phyloP scores from a whole-genome alignment of 1,140 invertebrate species.

The Pachypeltis micranthus region DNA sequence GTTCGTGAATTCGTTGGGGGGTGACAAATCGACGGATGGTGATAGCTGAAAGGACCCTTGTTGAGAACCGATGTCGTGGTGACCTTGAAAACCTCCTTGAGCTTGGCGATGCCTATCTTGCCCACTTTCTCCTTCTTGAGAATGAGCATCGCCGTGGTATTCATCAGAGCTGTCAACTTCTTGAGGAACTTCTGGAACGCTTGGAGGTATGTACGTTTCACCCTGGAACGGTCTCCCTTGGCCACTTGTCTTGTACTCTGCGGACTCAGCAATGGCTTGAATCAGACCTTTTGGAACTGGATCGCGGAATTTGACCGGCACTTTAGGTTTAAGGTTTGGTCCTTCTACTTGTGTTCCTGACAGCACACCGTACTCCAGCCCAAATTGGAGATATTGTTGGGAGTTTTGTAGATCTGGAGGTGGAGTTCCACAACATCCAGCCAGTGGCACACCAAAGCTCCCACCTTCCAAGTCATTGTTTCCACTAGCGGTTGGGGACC shows the following conservation, averaged over 20 bases:
- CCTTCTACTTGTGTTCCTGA: conserved; percentile 30
- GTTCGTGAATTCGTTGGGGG: background rate
- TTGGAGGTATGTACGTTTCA: conserved; percentile 49
- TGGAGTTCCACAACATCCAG: conserved; percentile 27
- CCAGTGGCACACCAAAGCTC: conserved; percentile 25
- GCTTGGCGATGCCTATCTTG: background rate
- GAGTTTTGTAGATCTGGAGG: conserved; percentile 23
- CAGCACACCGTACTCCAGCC: conserved; percentile 26
- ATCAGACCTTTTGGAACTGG: conserved; percentile 52
- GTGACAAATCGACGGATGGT: background rate
- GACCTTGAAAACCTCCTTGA: background rate
- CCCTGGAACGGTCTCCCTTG: conserved; percentile 35
- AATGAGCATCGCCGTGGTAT: background rate
- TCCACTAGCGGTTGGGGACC: background rate
- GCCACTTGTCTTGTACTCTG: conserved; percentile 31
- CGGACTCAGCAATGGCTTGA: conserved; percentile 44
- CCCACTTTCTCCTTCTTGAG: background rate
- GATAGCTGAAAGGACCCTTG: background rate
- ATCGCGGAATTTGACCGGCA: conserved; percentile 53
- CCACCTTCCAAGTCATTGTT: conserved; percentile 18
- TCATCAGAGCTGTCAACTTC: conserved; percentile 11
- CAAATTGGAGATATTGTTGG: conserved; percentile 16
- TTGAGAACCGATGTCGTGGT: background rate
- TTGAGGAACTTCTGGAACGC: conserved; percentile 41
- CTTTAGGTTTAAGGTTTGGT: conserved; percentile 37